Evolutionary conservation across 2,888 invertebrate genomes (phyloP).

Genomic region (Ophion slaviceki): DNA sequence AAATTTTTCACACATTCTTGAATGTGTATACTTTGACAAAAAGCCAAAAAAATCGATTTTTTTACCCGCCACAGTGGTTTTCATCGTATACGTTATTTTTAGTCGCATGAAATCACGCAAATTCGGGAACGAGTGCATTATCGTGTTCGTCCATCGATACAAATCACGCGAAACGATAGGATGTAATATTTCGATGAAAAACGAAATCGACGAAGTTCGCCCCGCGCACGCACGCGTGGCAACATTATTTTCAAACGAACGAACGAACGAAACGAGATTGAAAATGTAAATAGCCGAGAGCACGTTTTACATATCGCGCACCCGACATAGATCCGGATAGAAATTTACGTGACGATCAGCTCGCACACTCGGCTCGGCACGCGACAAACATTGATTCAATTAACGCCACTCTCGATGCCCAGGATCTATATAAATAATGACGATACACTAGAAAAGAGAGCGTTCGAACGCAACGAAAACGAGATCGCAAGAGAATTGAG

Average conservation of each 20-base stretch:
- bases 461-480: neutral
- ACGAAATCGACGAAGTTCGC: neutral
- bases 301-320: conserved; percentile 28
- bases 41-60: no score
- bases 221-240: neutral
- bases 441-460: neutral
- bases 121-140: neutral
- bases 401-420: conserved; percentile 26
- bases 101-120: neutral
- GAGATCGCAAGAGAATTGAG: neutral
- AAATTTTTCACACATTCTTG: no score
- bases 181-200: neutral
- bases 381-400: conserved; percentile 41
- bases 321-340: neutral
- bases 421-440: conserved; percentile 30
- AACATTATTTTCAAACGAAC: conserved; percentile 29
- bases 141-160: neutral
- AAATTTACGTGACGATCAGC: conserved; percentile 7
- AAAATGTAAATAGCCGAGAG: conserved; percentile 23
- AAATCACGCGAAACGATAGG: neutral
- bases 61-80: neutral
- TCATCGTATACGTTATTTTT: neutral
- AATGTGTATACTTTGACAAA: no score
- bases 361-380: conserved; percentile 35
- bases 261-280: conserved; percentile 17